Conservation (phyloP, 1,140 invertebrate species). For the Panulirus ornatus region DNA sequence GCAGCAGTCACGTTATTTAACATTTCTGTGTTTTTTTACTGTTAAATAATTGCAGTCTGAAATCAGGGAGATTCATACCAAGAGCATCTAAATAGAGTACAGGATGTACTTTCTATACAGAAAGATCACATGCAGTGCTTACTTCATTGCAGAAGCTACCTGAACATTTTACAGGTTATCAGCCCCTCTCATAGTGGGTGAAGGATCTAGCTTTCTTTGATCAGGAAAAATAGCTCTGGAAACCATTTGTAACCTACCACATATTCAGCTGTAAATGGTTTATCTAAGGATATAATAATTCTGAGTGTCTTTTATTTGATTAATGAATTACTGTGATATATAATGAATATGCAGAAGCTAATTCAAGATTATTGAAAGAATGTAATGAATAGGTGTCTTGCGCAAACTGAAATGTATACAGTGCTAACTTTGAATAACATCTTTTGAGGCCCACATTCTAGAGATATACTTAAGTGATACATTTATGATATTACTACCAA, state of each 20-base stretch:
- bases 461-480: neutral
- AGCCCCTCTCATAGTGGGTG: constrained; percentile 57
- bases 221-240: neutral
- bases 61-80: constrained; percentile 69
- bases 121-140: constrained; percentile 63
- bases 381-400: neutral
- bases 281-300: constrained; percentile 33
- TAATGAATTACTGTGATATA: constrained; percentile 49
- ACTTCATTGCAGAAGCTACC: constrained; percentile 62
- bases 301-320: constrained; percentile 17
- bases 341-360: constrained; percentile 24
- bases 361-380: constrained; percentile 4
- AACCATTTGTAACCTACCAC: neutral
- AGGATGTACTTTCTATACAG: constrained; percentile 22
- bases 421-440: neutral
- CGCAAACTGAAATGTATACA: neutral
- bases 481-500: neutral
- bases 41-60: constrained; percentile 65
- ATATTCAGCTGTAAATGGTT: neutral
- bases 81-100: constrained; percentile 59
- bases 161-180: constrained; percentile 50
- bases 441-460: neutral
- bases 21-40: constrained; percentile 56
- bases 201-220: constrained; percentile 39
- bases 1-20: constrained; percentile 63